Evolutionary conservation across 1,140 invertebrate genomes (phyloP).

Genomic region (Mesaphorura yosii): DNA sequence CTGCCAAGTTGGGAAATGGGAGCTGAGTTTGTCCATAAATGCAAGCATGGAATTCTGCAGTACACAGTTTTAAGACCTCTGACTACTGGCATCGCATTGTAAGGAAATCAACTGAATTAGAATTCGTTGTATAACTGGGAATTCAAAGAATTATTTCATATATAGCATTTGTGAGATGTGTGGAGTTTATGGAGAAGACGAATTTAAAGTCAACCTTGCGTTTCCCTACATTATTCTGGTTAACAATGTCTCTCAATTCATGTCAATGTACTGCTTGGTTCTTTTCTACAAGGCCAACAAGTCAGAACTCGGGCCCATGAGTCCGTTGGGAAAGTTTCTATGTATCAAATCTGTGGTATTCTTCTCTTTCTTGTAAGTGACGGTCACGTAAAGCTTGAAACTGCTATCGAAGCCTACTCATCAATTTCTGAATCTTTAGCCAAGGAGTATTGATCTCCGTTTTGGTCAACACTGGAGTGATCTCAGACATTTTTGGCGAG

Average conservation of each 20-base stretch:
- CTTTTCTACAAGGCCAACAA: slow-evolving; percentile 84
- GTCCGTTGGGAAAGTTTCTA: slow-evolving; percentile 88
- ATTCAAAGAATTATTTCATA: slow-evolving; percentile 20
- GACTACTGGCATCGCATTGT: slow-evolving; percentile 80
- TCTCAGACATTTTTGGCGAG: slow-evolving; percentile 56
- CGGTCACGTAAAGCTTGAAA: slow-evolving; percentile 11
- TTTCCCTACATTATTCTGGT: slow-evolving; percentile 82
- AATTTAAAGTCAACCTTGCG: slow-evolving; percentile 67
- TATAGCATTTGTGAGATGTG: slow-evolving; percentile 68
- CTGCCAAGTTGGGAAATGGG: slow-evolving; percentile 42
- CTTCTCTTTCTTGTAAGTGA: slow-evolving; percentile 96
- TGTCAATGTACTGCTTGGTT: slow-evolving; percentile 91
- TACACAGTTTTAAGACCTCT: slow-evolving; percentile 81
- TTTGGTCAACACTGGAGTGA: slow-evolving; percentile 63
- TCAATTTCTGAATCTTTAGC: slow-evolving; percentile 46
- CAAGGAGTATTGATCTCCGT: slow-evolving; percentile 83
- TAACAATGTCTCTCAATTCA: slow-evolving; percentile 89
- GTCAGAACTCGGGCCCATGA: slow-evolving; percentile 76
- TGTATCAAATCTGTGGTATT: slow-evolving; percentile 97
- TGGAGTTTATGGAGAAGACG: slow-evolving; percentile 78
- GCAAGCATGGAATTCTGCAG: slow-evolving; percentile 91
- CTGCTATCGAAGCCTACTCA: neutral
- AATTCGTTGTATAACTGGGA: neutral
- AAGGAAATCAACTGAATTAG: slow-evolving; percentile 36
- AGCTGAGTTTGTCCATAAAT: slow-evolving; percentile 80